Evolutionary conservation across 2,888 invertebrate genomes (phyloP).

Genomic region (Malachius bipustulatus): DNA sequence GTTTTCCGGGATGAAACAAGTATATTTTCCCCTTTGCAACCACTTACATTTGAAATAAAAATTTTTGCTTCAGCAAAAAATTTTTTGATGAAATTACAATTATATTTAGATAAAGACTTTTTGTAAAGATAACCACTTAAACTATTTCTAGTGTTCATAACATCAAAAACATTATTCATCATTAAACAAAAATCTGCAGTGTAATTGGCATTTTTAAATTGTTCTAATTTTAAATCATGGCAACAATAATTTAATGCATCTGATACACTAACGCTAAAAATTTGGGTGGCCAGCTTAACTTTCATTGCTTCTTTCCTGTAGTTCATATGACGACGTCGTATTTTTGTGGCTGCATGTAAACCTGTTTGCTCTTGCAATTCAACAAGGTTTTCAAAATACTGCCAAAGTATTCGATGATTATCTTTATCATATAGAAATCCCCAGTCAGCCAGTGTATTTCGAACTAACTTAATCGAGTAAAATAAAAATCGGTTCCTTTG

Average conservation of each 20-base stretch:
- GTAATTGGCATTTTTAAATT: conserved; percentile 15
- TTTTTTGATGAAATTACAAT: neutral
- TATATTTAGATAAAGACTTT: conserved; percentile 3
- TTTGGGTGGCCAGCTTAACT: conserved; percentile 19
- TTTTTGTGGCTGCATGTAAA: conserved; percentile 12
- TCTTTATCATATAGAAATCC: conserved; percentile 9
- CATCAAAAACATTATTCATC: conserved; percentile 20
- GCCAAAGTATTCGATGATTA: conserved; percentile 12
- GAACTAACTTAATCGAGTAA: conserved; percentile 16
- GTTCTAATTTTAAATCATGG: conserved; percentile 9
- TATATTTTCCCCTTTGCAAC: conserved; percentile 15
- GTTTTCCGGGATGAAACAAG: too few species aligned
- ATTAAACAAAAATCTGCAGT: conserved; percentile 19
- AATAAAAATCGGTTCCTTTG: conserved; percentile 13
- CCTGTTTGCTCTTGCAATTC: neutral
- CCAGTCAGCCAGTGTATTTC: conserved; percentile 14
- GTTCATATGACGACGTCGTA: conserved; percentile 10
- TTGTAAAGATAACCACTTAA: neutral
- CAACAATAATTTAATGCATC: conserved; percentile 15
- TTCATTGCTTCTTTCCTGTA: conserved; percentile 18
- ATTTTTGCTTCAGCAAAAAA: neutral
- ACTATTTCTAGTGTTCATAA: conserved; percentile 17
- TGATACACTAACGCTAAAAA: conserved; percentile 19
- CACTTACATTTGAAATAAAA: conserved; percentile 1
- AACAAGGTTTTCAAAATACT: conserved; percentile 13